Base-by-base conservation (phyloP, 2,113 vertebrate genomes). In the Microtus ochrogaster region DNA sequence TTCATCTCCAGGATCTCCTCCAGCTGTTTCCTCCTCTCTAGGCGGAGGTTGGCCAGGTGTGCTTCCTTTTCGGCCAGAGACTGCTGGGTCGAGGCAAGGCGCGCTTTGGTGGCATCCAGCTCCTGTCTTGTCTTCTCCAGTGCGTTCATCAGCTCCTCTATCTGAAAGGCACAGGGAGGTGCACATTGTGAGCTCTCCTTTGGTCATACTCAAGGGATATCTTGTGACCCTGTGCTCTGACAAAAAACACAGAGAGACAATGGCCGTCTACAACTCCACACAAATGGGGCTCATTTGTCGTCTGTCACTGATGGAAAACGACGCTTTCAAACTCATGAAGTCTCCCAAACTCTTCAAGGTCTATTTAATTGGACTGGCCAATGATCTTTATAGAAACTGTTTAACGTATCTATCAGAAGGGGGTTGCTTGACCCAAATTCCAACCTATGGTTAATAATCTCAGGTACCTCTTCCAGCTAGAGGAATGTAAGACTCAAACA, bases 1-100 rank as follows among this genome's bases (percentile, higher is more conserved):
- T 99, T 99, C 99, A 99, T 99, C 98, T 99, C 99, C 94, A 99
- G 98, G 92, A 99, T 99, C 98, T 99, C 99, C 97, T 99, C 99
- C 58, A 99, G 99, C 98, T 99, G 99, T 93, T 99, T 99, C 92
- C 99, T 99, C 96, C 99, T 96, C 81, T 99, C 99, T 92, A 99
- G 99, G 33, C 99, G 98, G 92, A 99, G 98, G 93, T 98, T 99
- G 95, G 98, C 99, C 93, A 99, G 98, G 96, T 99, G 99, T 44
- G 99, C 98, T 95, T 99, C 99, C 90, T 99, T 98, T 47, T 99
- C 99, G 28, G 99, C 99, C 96, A 99, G 98, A 66, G 99, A 99
- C 94, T 99, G 99, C 98, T 99, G 99, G 0, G 99, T 99, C 91
- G 99, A 99, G 92, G 99, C 99, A 65, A 99, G 99, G 66, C 99